A percentile compares a stretch with the other conserved stretches of the same genome.
phyloP scores from a whole-genome alignment of 2,888 invertebrate genomes.

The Cataglyphis livida region DNA sequence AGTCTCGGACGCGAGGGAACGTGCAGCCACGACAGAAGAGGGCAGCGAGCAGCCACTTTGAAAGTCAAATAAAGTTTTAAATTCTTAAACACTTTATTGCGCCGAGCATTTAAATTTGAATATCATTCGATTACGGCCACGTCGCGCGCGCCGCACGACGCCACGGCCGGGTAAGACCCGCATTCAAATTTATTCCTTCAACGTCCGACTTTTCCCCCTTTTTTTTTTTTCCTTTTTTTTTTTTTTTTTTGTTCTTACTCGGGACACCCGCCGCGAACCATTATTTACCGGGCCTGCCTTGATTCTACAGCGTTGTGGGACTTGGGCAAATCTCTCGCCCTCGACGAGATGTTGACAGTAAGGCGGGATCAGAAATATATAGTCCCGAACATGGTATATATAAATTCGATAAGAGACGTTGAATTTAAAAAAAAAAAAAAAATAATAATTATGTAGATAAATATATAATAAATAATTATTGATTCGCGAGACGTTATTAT shows the following conservation, averaged over 20 bases:
- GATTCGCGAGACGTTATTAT: background rate
- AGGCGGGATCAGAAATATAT: background rate
- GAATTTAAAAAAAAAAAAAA: no score
- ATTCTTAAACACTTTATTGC: slow-evolving; percentile 83
- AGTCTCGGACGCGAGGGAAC: background rate
- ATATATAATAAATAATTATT: background rate
- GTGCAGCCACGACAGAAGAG: slow-evolving; percentile 28
- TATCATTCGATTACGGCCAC: slow-evolving; percentile 82
- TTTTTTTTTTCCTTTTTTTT: background rate
- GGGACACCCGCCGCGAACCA: slow-evolving; percentile 45
- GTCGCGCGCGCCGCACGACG: slow-evolving; percentile 55
- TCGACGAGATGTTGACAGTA: slow-evolving; percentile 20
- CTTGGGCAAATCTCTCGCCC: slow-evolving; percentile 26
- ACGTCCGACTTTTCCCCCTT: slow-evolving; percentile 54
- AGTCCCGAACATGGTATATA: background rate
- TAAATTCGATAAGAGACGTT: background rate
- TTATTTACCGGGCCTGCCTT: slow-evolving; percentile 48
- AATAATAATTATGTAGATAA: background rate
- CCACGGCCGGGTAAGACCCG: slow-evolving; percentile 52
- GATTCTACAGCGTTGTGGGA: slow-evolving; percentile 29
- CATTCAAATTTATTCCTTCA: slow-evolving; percentile 73
- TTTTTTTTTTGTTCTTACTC: slow-evolving; percentile 53
- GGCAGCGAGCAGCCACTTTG: slow-evolving; percentile 70
- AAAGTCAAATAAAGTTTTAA: slow-evolving; percentile 83
- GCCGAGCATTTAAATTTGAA: slow-evolving; percentile 82